A percentile compares a stretch with the other conserved stretches of the same genome.
Conservation (phyloP, 1,140 invertebrate species). For the Colletes latitarsis region DNA sequence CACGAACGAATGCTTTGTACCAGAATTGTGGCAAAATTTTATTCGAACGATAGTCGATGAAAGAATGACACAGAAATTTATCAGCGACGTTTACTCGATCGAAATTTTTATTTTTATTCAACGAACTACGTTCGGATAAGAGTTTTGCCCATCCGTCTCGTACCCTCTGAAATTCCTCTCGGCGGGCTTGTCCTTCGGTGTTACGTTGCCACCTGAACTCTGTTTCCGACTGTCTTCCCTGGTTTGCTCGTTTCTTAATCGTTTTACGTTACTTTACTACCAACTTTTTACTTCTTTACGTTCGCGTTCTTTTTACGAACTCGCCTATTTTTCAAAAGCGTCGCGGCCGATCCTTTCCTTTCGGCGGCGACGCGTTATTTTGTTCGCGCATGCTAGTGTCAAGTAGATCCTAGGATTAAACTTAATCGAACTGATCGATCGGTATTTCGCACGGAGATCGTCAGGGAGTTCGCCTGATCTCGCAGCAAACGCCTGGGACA, state of each 20-base stretch:
- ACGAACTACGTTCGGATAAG: too few species aligned
- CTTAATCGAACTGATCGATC: slow-evolving; percentile 30
- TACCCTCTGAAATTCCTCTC: too few species aligned
- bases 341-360: background rate
- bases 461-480: slow-evolving; percentile 43
- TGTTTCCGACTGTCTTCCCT: background rate
- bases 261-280: slow-evolving; percentile 23
- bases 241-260: slow-evolving; percentile 26
- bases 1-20: too few species aligned
- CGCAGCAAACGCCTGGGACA: too few species aligned
- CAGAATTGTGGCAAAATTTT: too few species aligned
- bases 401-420: slow-evolving; percentile 54
- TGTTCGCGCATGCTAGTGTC: slow-evolving; percentile 63
- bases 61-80: too few species aligned
- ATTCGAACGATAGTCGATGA: too few species aligned
- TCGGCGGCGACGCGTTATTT: slow-evolving; percentile 23
- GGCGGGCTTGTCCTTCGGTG: background rate
- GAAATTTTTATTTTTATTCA: too few species aligned
- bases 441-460: slow-evolving; percentile 28
- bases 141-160: too few species aligned
- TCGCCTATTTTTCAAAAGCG: background rate
- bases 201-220: background rate
- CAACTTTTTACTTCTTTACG: background rate
- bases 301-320: slow-evolving; percentile 5
- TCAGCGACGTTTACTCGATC: too few species aligned